phyloP scores from a whole-genome alignment of 2,888 invertebrate genomes.

The Stramonita haemastoma region DNA sequence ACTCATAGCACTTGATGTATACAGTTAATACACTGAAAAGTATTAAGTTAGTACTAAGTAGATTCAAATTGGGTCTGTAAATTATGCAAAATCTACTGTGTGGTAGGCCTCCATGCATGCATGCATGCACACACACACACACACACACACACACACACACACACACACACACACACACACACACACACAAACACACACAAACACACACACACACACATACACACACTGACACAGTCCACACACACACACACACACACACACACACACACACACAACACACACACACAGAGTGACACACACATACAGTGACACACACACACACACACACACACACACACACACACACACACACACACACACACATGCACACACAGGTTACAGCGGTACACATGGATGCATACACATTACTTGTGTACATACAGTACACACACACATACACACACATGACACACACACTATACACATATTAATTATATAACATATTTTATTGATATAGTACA shows the following conservation, averaged over 20 bases:
- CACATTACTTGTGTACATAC: too few relatives aligned
- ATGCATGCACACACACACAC: neutral
- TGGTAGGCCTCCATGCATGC: too few relatives aligned
- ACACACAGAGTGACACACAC: neutral
- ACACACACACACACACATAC: neutral
- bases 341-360: neutral
- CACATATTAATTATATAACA: too few relatives aligned
- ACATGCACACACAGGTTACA: too few relatives aligned
- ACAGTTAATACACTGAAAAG: too few relatives aligned
- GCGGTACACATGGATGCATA: too few relatives aligned
- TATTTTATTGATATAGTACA: too few relatives aligned
- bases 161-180: conserved; percentile 28
- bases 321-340: neutral
- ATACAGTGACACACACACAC: neutral
- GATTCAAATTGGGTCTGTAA: too few relatives aligned
- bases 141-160: neutral
- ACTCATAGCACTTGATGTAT: too few relatives aligned
- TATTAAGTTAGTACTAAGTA: too few relatives aligned
- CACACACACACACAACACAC: neutral
- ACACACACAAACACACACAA: neutral
- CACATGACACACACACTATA: too few relatives aligned
- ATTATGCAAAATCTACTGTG: too few relatives aligned
- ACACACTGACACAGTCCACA: neutral
- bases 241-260: neutral
- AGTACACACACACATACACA: neutral